Base-by-base conservation (phyloP, 2,113 vertebrate species). In the Merops nubicus region DNA sequence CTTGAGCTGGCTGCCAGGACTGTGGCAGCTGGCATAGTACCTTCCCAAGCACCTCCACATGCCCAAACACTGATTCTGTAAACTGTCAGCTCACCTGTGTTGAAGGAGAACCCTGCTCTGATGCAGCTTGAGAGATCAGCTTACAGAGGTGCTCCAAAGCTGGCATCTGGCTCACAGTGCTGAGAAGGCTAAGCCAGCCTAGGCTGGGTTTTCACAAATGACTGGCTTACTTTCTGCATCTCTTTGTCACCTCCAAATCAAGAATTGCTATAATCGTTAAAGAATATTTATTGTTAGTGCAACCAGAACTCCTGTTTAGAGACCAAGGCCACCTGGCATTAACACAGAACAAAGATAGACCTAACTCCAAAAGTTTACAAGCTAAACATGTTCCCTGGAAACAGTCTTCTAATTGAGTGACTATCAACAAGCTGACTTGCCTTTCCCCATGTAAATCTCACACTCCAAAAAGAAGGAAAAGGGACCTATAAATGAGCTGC, bases 31-130 rank as follows among this genome's bases (percentile, higher is more conserved):
- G 89, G 94, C 68, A 63, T 93, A 43, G 89, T 92, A 91, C 83
- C 73, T 92, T 91, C 69, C n/a, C 1, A 4, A 87, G 76, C 76
- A 95, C 91, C 80, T 93, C 86, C 68, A 42, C 83, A 70, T 91
- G 76, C 91, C 91, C 93, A 87, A 93, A 91, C 91, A 91, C 91
- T 73, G 75, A 91, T 80, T 95, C 80, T 87, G 60, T 92, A 81
- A 96, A 70, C 80, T 95, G 95, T 84, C 86, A 68, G 93, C 91
- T 89, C 95, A 96, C 91, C 96, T 92, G 86, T 81, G 76, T 48
- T 1, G 9, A 50, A 93, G 86, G 83, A 96, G 88, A 95, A 47
- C 72, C 29, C 73, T 54, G 45, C 63, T 91, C 80, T 51, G 89
- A 67, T 51, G 60, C 63, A 92, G 68, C 80, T 95, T 86, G 68